Base-by-base conservation (phyloP, 1,140 invertebrate species). In the Danaus plexippus region DNA sequence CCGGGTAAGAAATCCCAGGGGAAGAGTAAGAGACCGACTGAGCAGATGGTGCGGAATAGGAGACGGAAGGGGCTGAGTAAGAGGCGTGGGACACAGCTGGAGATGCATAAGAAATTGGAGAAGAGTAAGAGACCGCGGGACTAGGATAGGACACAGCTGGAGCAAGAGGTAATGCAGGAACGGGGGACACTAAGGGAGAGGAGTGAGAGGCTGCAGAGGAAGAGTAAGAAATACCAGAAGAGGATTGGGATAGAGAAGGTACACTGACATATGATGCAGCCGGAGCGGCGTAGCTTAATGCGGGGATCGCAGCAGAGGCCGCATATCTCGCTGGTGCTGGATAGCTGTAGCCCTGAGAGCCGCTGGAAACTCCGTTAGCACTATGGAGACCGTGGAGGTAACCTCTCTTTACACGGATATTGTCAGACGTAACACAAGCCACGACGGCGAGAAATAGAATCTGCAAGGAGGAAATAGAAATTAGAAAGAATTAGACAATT, bases 401-500 rank as follows among this genome's bases (percentile, higher is more conserved):
- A 12, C 69, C 66, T 47, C 72, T 65, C 64, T 70, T 70, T 15
- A 65, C 62, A 9, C 72, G 69, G 12, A 62, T 57, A 11, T 60
- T 44, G 3, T 56, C 63, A 40, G 63, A 65, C 2, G 57, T 43
- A n/a, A 52, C 65, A 43, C 55, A 53, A 9, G 59, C 69, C 32
- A 65, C 63, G n/a, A 70, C 9, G 11, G 52, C 62, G 22, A 67
- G 46, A 12, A 66, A 6, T 48, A 59, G 57, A 11, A 67, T 47
- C 66, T 71, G 52, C 11, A 52, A 50, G 63, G 46, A 13, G 50
- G 40, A 9, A 46, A 15, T 13, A 48, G 50, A 47, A n/a, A 47
- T 13, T 9, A 47, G 7, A 32, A 47, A 43, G 11, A 8, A 18
- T 55, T 59, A 41, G 22, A 54, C 15, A 6, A 32, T 32, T 32